Evolutionary conservation across 2,888 invertebrate genomes (phyloP).

Genomic region (Eurois occulta): DNA sequence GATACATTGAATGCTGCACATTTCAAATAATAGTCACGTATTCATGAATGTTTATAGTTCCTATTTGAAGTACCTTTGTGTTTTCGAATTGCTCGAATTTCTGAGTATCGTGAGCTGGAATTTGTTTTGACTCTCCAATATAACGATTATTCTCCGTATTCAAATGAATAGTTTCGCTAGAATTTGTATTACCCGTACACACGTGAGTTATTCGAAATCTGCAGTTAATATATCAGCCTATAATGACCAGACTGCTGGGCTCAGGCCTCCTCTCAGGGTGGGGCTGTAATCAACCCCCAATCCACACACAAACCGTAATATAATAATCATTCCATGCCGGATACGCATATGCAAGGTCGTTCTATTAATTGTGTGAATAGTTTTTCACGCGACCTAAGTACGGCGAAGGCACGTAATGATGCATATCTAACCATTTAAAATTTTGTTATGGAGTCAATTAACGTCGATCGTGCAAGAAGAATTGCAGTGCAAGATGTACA

Average conservation of each 20-base stretch:
- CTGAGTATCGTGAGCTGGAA: conserved; percentile 25
- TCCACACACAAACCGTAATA: too few species aligned
- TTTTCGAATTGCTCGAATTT: conserved; percentile 44
- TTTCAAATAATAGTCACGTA: conserved; percentile 43
- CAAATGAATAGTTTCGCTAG: conserved; percentile 19
- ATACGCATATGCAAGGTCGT: background rate
- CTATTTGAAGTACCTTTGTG: conserved; percentile 33
- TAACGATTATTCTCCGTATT: conserved; percentile 22
- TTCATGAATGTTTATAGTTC: conserved; percentile 43
- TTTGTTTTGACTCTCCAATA: conserved; percentile 51
- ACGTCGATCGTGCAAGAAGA: background rate
- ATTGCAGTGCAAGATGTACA: background rate
- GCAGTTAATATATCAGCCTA: background rate
- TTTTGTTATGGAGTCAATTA: background rate
- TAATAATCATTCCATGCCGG: background rate
- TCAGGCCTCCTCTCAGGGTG: too few species aligned
- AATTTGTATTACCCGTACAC: conserved; percentile 15
- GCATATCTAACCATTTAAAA: background rate
- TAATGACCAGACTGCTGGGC: background rate
- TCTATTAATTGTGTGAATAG: background rate
- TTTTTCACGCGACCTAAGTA: background rate
- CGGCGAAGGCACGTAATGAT: background rate
- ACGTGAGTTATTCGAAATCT: conserved; percentile 32
- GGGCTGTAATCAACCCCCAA: background rate
- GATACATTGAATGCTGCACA: conserved; percentile 38